Conservation (phyloP, 2,113 vertebrate species). For the Ammospiza caudacuta region DNA sequence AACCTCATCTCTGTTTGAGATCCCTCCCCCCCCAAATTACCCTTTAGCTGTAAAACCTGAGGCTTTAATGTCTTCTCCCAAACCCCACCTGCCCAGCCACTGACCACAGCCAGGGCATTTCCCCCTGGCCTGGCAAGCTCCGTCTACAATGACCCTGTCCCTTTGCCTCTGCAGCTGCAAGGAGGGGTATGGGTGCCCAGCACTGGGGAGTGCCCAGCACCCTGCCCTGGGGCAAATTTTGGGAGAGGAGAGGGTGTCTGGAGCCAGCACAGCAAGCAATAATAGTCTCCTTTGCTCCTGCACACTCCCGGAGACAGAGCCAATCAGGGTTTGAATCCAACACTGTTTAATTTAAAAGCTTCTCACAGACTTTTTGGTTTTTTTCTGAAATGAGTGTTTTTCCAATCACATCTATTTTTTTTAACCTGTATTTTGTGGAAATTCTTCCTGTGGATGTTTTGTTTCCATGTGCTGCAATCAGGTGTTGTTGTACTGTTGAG, state of each 20-base stretch:
- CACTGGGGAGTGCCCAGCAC: background rate
- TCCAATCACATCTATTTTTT: constrained; percentile 30
- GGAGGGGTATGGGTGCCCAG: background rate
- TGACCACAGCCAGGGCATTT: background rate
- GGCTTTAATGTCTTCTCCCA: constrained; percentile 5
- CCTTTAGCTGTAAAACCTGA: background rate
- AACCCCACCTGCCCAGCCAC: background rate
- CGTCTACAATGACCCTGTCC: background rate
- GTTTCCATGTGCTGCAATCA: constrained; percentile 20
- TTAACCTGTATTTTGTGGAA: constrained; percentile 21
- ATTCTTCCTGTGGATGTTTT: constrained; percentile 57
- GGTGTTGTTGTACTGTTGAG: constrained; percentile 39
- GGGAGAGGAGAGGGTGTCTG: background rate
- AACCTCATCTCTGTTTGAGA: background rate
- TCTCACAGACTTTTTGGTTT: background rate
- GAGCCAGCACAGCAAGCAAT: constrained; percentile 33
- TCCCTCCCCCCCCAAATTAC: background rate
- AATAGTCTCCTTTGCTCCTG: background rate
- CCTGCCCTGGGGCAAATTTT: background rate
- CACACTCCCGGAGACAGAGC: constrained; percentile 16
- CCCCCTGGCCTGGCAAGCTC: background rate
- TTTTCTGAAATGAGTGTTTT: constrained; percentile 8
- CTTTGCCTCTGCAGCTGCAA: background rate
- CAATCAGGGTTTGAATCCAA: constrained; percentile 40
- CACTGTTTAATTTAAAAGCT: constrained; percentile 59